Base-by-base conservation (phyloP, 1,140 invertebrate genomes). In the Armadillidium nasatum region DNA sequence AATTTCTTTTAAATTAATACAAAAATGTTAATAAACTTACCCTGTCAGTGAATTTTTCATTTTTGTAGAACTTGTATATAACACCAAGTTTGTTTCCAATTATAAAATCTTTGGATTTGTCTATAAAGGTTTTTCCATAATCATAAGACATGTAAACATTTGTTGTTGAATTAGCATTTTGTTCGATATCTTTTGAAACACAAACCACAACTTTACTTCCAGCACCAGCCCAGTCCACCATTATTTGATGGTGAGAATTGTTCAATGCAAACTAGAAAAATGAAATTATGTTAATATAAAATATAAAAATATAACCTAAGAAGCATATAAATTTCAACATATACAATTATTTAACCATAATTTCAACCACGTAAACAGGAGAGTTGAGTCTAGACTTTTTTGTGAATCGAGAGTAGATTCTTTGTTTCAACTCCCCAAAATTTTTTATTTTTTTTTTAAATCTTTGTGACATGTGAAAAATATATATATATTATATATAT, bases 191-290 rank as follows among this genome's bases (percentile, higher is more conserved):
- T 82, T 90, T 87, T 1, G 93, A 92, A 71, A 95, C 85, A 81
- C 93, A 95, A 74, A 95, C 91, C 76, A 96, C 92, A 11, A 95
- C 92, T 84, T 93, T 89, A 67, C 92, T 93, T 21, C 89, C 89
- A 83, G 92, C 90, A 33, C 93, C 93, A 44, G 93, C 92, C 94
- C 94, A 95, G 85, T 94, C 91, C 0, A 95, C 93, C 87, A 94
- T 91, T 80, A 96, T 84, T 83, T 94, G 92, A 81, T 92, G 91
- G 84, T 95, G 93, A 72, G 89, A 91, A 84, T 94, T 93, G 86
- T 94, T 93, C 10, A 95, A 85, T 54, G 78, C 70, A 72, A 83
- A 84, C 87, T 88, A 81, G 76, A 68, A 19, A 46, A 73, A 44
- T 71, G 1, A 15, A 71, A 13, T 15, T 71, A 71, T 71, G 21